Conservation (phyloP, 2,888 invertebrate genomes). For the Drosophila rellima region DNA sequence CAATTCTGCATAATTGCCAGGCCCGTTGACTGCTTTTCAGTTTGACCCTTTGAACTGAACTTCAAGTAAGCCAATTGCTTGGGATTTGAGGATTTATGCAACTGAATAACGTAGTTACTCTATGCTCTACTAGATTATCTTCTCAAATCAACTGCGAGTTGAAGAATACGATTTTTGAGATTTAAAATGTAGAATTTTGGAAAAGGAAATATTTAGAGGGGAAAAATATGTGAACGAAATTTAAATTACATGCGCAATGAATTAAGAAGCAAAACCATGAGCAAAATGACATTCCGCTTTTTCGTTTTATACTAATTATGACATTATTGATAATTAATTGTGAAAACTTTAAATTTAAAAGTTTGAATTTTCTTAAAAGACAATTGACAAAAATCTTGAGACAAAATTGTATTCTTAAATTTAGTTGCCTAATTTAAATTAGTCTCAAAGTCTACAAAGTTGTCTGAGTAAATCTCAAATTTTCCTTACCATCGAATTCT, state of each 20-base stretch:
- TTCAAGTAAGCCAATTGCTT: conserved; percentile 49
- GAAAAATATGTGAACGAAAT: no score
- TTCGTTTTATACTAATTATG: no score
- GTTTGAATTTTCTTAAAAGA: no score
- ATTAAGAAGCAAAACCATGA: no score
- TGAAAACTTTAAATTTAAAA: no score
- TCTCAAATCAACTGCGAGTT: conserved; percentile 14
- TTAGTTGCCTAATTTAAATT: no score
- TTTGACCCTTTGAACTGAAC: conserved; percentile 35
- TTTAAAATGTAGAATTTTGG: background rate
- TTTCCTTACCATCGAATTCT: conserved; percentile 17
- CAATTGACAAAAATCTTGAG: no score
- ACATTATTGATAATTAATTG: no score
- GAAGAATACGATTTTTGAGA: conserved; percentile 8
- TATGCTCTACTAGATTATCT: conserved; percentile 21
- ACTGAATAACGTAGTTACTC: conserved; percentile 29
- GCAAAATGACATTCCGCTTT: no score
- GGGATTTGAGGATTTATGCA: conserved; percentile 45
- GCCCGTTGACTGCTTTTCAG: conserved; percentile 32
- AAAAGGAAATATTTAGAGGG: no score
- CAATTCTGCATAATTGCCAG: conserved; percentile 59
- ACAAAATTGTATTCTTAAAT: no score
- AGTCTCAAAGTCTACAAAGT: background rate
- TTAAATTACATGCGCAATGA: no score
- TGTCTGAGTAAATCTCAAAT: conserved; percentile 14